phyloP scores from a whole-genome alignment of 1,140 invertebrate genomes.

The Bombus superbus region DNA sequence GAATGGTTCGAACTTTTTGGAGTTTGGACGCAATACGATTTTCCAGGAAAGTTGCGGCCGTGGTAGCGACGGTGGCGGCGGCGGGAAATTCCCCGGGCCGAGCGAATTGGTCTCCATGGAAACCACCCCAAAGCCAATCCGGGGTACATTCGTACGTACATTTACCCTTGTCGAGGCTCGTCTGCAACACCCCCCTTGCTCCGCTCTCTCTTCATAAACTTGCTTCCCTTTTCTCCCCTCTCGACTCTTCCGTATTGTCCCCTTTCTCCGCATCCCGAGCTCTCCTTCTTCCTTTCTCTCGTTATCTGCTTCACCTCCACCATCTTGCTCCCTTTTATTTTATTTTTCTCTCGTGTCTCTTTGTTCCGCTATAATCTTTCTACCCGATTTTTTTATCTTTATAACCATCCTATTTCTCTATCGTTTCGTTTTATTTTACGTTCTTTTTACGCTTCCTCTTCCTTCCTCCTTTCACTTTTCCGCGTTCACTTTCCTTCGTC shows the following conservation, averaged over 20 bases:
- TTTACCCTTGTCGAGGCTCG: slow-evolving; percentile 69
- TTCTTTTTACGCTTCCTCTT: not conserved
- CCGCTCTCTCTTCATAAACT: not conserved
- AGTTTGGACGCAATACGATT: slow-evolving; percentile 44
- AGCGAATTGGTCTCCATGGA: slow-evolving; percentile 71
- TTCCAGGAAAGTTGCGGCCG: slow-evolving; percentile 26
- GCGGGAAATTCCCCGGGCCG: slow-evolving; percentile 64
- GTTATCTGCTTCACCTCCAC: not conserved
- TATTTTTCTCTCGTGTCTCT: not conserved
- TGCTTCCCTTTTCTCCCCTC: not conserved
- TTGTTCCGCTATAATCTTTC: not conserved
- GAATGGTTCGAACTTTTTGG: slow-evolving; percentile 55
- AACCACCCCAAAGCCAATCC: slow-evolving; percentile 72
- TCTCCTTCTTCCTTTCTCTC: not conserved
- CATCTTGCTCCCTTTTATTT: not conserved
- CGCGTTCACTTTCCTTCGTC: not conserved
- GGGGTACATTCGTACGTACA: slow-evolving; percentile 72
- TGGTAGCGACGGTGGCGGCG: slow-evolving; percentile 34
- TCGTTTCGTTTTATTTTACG: not conserved
- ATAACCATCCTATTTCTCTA: not conserved
- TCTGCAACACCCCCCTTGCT: slow-evolving; percentile 55
- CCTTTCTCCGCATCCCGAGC: not conserved
- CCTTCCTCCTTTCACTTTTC: not conserved
- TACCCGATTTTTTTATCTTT: not conserved
- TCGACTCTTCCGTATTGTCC: slow-evolving; percentile 17